Evolutionary conservation across 2,888 invertebrate genomes (phyloP), one percentile per base, ranked within the genome.

Genomic region (Oxycera nigricornis): DNA sequence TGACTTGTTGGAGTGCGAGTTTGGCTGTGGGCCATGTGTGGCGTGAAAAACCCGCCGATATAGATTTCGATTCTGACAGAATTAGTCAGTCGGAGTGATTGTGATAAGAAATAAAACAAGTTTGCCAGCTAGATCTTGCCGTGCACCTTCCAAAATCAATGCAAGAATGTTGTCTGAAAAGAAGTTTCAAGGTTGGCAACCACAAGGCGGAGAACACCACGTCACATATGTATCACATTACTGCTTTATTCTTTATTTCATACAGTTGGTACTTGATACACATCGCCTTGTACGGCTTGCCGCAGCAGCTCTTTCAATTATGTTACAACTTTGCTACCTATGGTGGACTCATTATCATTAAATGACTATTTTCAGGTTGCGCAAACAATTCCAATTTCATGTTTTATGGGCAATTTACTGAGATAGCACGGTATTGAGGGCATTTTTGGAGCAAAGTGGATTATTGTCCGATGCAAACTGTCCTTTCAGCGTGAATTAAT

Each of bases 111-210:
- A 61, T 61, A 68, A 68, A 68, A 68, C 67, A 28, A 68, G 67
- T 68, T 68, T 26, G n/a, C 46, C 26, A 20, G 50, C 67, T 68
- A 68, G 39, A 61, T 61, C 61, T 17, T 50, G 39, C 28, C 28
- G 24, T 68, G 67, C 67, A 68, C 67, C 67, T 68, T 68, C 67
- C 67, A 26, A 68, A 68, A 68, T 70, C 70, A 55, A 70, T 70
- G 52, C 70, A 70, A 70, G 70, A 70, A 70, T 70, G 70, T 70
- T 70, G 70, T 70, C 52, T 70, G 17, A 22, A 52, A 70, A 70
- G 70, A 70, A 70, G 70, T 70, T 70, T 70, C 70, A 70, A 70
- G 70, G 70, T 55, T 55, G 52, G 52, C 17, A 31, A 31, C 52
- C 20, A 41, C 55, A 11, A 46, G 30, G 41, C 41, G 65, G 30